Base-by-base conservation (phyloP, 2,888 invertebrate species). In the Drosophila fungiperda region DNA sequence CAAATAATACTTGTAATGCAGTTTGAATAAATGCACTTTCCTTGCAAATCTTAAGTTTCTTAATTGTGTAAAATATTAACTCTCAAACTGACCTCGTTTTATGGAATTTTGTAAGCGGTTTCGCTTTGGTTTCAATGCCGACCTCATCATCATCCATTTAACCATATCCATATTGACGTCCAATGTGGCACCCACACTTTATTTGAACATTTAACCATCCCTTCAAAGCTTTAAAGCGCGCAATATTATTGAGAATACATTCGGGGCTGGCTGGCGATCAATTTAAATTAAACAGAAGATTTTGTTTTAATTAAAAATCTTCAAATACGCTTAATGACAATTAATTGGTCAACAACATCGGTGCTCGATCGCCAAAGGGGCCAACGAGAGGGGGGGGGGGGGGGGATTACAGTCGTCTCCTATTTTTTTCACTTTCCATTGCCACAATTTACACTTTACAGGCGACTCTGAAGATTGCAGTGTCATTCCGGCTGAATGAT, bases 311-410 rank as follows among this genome's bases (percentile, higher is more conserved):
- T 88, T 88, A 89, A 88, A 89, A 88, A 88, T 88, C 87, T 90
- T 90, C 87, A 82, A 88, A 90, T 87, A 76, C 88, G 90, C 88
- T 90, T 88, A 88, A 88, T 88, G 83, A 89, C 90, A 90, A 88
- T 88, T 88, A 88, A 88, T 88, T 88, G 87, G 90, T 72, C 78
- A 83, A 81, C 82, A 83, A 73, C 90, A 66, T 74, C 73, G 79
- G 66, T 79, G 66, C 68, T 54, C 76, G 79, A 82, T 76, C 65
- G 72, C 62, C 65, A 2, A 57, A 38, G n/a, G 36, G 33, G 5
- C 8, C 45, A 1, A 15, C 26, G 2, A n/a, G 29, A 7, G 33
- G 17, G 48, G 29, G 29, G 4, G 33, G 17, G 48, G 32, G 49
- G 65, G 62, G 63, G 65, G 62, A 65, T 29, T 68, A 54, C 61